Percentiles rank a stretch among this genome's conserved stretches.
Conservation (phyloP, 1,140 invertebrate genomes). For the Pogonomyrmex californicus region DNA sequence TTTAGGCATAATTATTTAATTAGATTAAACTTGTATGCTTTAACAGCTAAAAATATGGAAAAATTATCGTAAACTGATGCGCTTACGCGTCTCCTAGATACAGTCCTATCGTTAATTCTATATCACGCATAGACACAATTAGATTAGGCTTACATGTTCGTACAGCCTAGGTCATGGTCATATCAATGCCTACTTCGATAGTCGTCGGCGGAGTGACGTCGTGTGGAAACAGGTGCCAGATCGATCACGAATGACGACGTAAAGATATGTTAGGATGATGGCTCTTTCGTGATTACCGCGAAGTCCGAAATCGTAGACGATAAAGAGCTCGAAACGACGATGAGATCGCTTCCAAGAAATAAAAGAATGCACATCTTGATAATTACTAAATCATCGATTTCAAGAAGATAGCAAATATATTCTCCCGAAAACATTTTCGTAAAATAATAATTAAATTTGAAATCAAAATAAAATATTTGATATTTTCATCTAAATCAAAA, state of each 20-base stretch:
- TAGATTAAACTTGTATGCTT: conserved; percentile 76
- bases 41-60: conserved; percentile 73
- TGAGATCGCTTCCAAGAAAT: conserved; percentile 6
- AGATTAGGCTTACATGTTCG: conserved; percentile 80
- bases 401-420: not conserved
- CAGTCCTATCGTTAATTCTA: conserved; percentile 77
- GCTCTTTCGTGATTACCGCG: not conserved
- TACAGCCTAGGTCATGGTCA: conserved; percentile 82
- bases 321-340: conserved; percentile 12
- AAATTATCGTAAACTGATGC: conserved; percentile 77
- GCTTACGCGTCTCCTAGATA: conserved; percentile 74
- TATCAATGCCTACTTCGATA: conserved; percentile 73
- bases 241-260: not conserved
- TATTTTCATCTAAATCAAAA: not conserved
- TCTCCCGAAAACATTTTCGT: not conserved
- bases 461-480: not conserved
- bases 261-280: not conserved
- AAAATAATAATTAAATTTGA: not conserved
- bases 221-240: conserved; percentile 48
- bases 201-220: conserved; percentile 49
- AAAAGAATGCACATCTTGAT: not conserved
- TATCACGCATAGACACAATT: conserved; percentile 84
- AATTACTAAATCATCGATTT: conserved; percentile 8
- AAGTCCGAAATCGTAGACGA: conserved; percentile 44
- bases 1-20: conserved; percentile 64